Evolutionary conservation across 2,888 invertebrate genomes (phyloP).

Genomic region (Drosophila bunnanda): DNA sequence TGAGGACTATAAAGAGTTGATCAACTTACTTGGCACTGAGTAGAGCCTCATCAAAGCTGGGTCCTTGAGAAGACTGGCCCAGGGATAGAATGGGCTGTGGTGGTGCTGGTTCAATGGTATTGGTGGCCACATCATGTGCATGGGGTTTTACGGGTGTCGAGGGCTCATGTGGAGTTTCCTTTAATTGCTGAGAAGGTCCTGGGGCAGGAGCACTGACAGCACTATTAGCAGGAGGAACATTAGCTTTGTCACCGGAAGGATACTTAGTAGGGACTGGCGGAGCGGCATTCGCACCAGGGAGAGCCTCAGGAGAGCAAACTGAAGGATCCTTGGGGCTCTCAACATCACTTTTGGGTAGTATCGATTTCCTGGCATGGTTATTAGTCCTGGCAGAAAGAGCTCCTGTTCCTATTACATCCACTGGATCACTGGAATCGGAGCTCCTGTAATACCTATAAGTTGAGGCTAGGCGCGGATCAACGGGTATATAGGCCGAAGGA

Average conservation of each 20-base stretch:
- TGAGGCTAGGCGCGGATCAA: not conserved
- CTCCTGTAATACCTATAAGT: not conserved
- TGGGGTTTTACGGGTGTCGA: not conserved
- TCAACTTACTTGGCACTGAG: slow-evolving; percentile 58
- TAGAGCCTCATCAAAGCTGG: slow-evolving; percentile 59
- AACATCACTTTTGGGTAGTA: not conserved
- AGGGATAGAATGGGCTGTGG: not conserved
- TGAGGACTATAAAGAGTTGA: not conserved
- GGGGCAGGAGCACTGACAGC: not conserved
- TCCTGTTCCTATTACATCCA: not conserved
- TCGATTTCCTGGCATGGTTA: not conserved
- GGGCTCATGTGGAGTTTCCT: not conserved
- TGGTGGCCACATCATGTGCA: slow-evolving; percentile 38
- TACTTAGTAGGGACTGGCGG: not conserved
- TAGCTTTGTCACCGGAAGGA: not conserved
- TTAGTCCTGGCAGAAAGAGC: not conserved
- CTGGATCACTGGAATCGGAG: not conserved
- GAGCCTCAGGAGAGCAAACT: not conserved
- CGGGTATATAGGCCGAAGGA: not conserved
- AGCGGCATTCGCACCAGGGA: not conserved
- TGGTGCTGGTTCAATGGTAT: slow-evolving; percentile 32
- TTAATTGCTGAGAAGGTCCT: not conserved
- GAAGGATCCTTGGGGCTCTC: not conserved
- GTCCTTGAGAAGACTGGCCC: not conserved
- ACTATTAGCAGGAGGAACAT: not conserved